Evolutionary conservation across 1,140 invertebrate genomes (phyloP), one percentile per base, ranked within the genome.

Genomic region (Drosophila santomea): DNA sequence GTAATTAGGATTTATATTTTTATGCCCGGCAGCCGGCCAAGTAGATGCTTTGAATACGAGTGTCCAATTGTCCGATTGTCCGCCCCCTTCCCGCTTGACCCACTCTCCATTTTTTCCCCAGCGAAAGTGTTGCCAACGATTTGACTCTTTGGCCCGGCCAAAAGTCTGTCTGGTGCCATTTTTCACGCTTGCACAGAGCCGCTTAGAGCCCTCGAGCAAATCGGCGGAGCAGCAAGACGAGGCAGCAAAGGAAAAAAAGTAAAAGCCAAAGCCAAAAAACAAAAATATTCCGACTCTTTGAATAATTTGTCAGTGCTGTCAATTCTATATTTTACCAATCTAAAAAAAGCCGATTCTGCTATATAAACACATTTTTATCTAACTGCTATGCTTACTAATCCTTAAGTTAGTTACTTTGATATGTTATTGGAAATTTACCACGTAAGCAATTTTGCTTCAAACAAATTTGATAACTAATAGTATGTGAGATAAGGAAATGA

Each of bases 1-100:
- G 84, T 88, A 88, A 88, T 88, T 88, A 88, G 84, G 84, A 88
- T 88, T 89, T 89, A 88, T 89, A 89, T 84, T 89, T 83, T 84
- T 74, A 78, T 89, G 71, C 67, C 69, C 68, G 28, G 38, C 36
- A 52, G 64, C 63, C 48, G 59, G 44, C 59, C 45, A 45, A 58
- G 57, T 60, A 74, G 43, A 38, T 54, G 62, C 44, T 76, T 78
- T 78, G 61, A 58, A 54, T 64, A 38, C 54, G 64, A 66, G 58
- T 78, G 83, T 62, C 45, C 20, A 43, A 23, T 62, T 62, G 81
- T 74, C 81, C 32, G 47, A 23, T 62, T 62, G 81, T 74, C 81
- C 7, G 28, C 28, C 2, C 1, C 28, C 28, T 32, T 77, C 77
- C 66, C 50, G 74, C 75, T 61, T 71, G 82, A 88, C 82, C 82